phyloP scores from a whole-genome alignment of 2,888 invertebrate species.

The Drosophila parthenogenetica region DNA sequence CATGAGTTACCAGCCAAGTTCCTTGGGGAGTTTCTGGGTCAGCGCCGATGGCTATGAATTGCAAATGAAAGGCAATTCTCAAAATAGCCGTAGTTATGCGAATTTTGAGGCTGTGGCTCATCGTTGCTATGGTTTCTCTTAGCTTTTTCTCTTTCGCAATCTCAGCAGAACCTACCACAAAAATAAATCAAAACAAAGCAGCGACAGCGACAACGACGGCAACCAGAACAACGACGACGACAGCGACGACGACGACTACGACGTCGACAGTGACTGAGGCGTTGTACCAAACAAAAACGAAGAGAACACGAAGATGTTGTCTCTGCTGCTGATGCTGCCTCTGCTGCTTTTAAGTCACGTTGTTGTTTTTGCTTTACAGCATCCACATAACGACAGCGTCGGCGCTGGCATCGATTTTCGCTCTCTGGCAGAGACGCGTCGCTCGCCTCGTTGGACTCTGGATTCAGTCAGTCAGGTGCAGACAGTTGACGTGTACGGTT shows the following conservation, averaged over 20 bases:
- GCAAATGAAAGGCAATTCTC: slow-evolving; percentile 65
- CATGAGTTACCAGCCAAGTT: slow-evolving; percentile 58
- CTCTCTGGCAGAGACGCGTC: slow-evolving; percentile 24
- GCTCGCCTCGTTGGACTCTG: slow-evolving; percentile 18
- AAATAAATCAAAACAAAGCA: slow-evolving; percentile 74
- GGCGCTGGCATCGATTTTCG: slow-evolving; percentile 58
- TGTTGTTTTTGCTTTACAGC: slow-evolving; percentile 44
- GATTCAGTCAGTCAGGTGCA: slow-evolving; percentile 83
- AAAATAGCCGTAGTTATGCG: slow-evolving; percentile 63
- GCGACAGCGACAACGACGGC: slow-evolving; percentile 26
- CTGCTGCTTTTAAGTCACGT: not conserved
- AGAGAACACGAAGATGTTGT: slow-evolving; percentile 56
- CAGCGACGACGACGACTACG: slow-evolving; percentile 3
- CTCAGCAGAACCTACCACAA: slow-evolving; percentile 76
- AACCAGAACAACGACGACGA: not conserved
- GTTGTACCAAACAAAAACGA: slow-evolving; percentile 24
- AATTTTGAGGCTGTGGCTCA: slow-evolving; percentile 52
- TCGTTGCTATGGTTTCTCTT: slow-evolving; percentile 10
- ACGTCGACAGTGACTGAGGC: slow-evolving; percentile 24
- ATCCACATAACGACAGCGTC: slow-evolving; percentile 55
- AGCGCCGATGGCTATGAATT: slow-evolving; percentile 64
- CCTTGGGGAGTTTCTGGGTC: slow-evolving; percentile 67
- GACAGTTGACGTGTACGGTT: slow-evolving; percentile 85
- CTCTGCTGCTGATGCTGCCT: slow-evolving; percentile 15
- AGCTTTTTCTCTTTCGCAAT: slow-evolving; percentile 66